These are phyloP conservation scores for Probaryconus sp. DNA, from an alignment of 1,140 invertebrate genomes.

Conservation along the genomic window DNA sequence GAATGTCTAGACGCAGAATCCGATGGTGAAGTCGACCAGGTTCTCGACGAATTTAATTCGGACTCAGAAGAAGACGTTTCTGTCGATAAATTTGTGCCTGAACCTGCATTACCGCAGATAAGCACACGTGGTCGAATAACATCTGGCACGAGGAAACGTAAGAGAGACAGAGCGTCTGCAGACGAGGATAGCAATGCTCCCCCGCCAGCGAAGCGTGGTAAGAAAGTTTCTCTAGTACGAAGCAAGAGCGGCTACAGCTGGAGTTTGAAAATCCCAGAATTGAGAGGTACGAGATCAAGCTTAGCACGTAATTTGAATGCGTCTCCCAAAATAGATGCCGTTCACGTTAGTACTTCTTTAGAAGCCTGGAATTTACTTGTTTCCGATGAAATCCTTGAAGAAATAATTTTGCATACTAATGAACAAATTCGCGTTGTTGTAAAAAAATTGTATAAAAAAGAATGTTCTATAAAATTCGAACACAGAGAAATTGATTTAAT, in stretches of 20 bases:
- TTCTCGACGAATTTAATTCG: constrained; percentile 5
- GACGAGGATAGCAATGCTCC: constrained; percentile 1
- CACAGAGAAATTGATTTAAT: constrained; percentile 1
- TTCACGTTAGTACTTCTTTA: constrained; percentile 63
- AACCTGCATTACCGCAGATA: no score
- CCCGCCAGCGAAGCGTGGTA: constrained; percentile 4
- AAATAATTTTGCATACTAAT: constrained; percentile 76
- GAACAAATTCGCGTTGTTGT: constrained; percentile 63
- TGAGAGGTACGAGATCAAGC: constrained; percentile 4
- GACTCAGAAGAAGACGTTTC: constrained; percentile 8
- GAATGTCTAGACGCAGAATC: neutral
- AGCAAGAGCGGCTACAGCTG: constrained; percentile 8
- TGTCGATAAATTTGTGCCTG: neutral
- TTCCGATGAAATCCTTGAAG: constrained; percentile 75
- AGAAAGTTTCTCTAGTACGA: constrained; percentile 10
- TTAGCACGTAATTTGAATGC: neutral
- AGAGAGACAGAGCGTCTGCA: neutral
- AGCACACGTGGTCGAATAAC: neutral
- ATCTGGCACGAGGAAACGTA: neutral
- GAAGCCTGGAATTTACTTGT: constrained; percentile 76
- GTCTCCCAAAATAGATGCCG: constrained; percentile 11
- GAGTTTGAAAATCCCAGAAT: constrained; percentile 7
- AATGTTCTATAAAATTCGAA: neutral
- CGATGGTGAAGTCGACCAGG: neutral
- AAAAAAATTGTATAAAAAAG: neutral